phyloP scores from a whole-genome alignment of 2,888 invertebrate species.

The Crocallis elinguaria region DNA sequence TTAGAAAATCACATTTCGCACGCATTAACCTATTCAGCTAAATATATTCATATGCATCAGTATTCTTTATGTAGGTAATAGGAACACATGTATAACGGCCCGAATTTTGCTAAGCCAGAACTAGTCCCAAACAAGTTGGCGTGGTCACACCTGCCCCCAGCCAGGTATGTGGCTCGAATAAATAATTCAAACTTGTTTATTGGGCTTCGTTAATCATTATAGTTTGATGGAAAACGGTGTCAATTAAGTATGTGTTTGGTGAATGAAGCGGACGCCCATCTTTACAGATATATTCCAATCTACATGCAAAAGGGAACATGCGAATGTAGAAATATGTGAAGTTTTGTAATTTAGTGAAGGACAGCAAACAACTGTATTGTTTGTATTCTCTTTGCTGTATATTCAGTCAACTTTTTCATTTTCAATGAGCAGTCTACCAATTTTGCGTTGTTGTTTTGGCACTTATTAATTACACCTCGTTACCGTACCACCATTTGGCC shows the following conservation, averaged over 20 bases:
- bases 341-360: too few relatives aligned
- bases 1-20: constrained; percentile 26
- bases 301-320: too few relatives aligned
- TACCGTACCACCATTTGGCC: too few relatives aligned
- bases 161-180: constrained; percentile 64
- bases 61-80: constrained; percentile 64
- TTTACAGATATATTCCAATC: neutral
- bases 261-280: neutral
- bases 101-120: constrained; percentile 74
- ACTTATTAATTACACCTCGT: too few relatives aligned
- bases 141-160: constrained; percentile 66
- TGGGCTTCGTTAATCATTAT: constrained; percentile 56
- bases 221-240: constrained; percentile 51
- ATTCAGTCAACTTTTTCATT: too few relatives aligned
- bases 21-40: constrained; percentile 38
- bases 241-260: constrained; percentile 37
- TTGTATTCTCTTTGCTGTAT: too few relatives aligned
- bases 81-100: constrained; percentile 70
- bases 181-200: constrained; percentile 65
- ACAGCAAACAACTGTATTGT: too few relatives aligned
- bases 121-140: constrained; percentile 60
- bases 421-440: too few relatives aligned
- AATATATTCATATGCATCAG: constrained; percentile 28
- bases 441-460: too few relatives aligned
- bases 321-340: neutral